Base-by-base conservation (phyloP, 2,113 vertebrate species). In the Struthio camelus region DNA sequence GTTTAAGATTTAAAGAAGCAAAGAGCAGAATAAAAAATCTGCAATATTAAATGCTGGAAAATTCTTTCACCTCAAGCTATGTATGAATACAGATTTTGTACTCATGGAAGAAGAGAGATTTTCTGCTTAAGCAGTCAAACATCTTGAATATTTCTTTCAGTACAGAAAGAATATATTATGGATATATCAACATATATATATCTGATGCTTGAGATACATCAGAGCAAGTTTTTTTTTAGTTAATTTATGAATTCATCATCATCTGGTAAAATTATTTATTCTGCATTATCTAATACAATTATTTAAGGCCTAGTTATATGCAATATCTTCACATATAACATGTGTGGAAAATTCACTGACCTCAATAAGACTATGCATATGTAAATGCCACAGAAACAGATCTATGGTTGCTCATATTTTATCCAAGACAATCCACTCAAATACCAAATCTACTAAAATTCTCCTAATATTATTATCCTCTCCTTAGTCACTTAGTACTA, bases 1-100 rank as follows among this genome's bases (percentile, higher is more conserved):
- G 46, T 86, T 44, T 90, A 38, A 91, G 64, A 96, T 44, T 48
- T 59, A 87, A 30, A 77, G 46, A 75, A 88, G 30, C 15, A 73
- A 34, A 50, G 38, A 92, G 38, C 11, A 95, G 50, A 59, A 95
- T 50, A 80, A 96, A 94, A 95, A 67, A 30, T 23, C 18, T 90
- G 50, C 30, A 38, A 44, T 66, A 86, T 42, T 51, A 88, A 90
- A 89, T 28, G 40, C 73, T 42, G 23, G 76, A 88, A 89, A 54
- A 73, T 82, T 50, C 30, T 89, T 59, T 73, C 89, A 72, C 69
- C 69, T 69, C 11, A 87, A 65, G 75, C 22, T 71, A 90, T 61
- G 95, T 71, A 94, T 75, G 59, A 76, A 87, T 65, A 58, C 44
- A 81, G 48, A 88, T 84, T 82, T 54, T 86, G 36, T 40, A 91